Evolutionary conservation across 92 coral and sea anemone genomes (phyloP).

Genomic region (Siderastrea radians): DNA sequence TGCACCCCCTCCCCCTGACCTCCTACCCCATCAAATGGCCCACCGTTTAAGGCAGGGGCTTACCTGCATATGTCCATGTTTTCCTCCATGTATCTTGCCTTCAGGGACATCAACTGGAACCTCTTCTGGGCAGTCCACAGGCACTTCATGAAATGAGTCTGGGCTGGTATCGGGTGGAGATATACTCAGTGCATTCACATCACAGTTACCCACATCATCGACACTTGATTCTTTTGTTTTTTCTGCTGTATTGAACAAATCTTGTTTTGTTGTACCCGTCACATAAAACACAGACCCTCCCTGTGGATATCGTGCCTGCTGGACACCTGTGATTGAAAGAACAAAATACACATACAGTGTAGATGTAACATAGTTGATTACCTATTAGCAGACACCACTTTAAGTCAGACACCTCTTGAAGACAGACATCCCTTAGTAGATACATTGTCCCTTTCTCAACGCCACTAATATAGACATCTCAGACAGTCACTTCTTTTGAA

Average conservation of each 20-base stretch:
- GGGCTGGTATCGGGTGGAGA: slow-evolving; percentile 77
- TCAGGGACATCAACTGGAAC: slow-evolving; percentile 32
- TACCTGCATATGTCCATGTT: background rate
- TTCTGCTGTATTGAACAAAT: slow-evolving; percentile 86
- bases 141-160: slow-evolving; percentile 80
- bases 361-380: background rate
- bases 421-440: no score
- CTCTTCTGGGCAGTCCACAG: slow-evolving; percentile 87
- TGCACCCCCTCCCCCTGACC: no score
- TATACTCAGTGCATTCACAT: slow-evolving; percentile 62
- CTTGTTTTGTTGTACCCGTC: slow-evolving; percentile 87
- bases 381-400: no score
- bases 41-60: no score
- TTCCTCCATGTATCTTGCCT: slow-evolving; percentile 10
- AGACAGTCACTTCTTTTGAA: no score
- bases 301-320: slow-evolving; percentile 42
- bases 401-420: no score
- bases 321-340: slow-evolving; percentile 5
- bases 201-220: slow-evolving; percentile 77
- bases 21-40: no score
- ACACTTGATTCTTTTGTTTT: slow-evolving; percentile 85
- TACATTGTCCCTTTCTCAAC: no score
- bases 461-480: no score
- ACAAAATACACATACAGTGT: background rate
- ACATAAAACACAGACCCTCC: slow-evolving; percentile 89